phyloP scores from a whole-genome alignment of 2,888 invertebrate genomes.

The Thyatira batis region DNA sequence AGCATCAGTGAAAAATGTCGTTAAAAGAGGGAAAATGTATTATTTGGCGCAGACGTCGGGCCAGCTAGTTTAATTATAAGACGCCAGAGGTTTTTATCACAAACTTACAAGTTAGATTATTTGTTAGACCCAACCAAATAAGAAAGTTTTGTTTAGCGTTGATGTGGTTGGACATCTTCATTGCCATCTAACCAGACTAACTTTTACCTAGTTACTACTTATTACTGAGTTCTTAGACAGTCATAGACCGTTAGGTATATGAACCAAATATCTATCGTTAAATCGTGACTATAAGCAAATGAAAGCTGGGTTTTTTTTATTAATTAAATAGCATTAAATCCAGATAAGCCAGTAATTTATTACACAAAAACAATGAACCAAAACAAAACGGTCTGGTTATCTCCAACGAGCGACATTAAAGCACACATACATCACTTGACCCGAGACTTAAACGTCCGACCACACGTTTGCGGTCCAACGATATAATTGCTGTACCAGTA shows the following conservation, averaged over 20 bases:
- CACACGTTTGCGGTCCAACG: conserved; percentile 4
- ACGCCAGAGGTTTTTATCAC: no score
- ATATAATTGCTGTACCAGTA: background rate
- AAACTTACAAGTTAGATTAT: background rate
- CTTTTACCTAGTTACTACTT: background rate
- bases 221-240: background rate
- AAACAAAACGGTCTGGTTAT: conserved; percentile 3
- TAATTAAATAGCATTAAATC: background rate
- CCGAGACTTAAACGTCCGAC: conserved; percentile 2
- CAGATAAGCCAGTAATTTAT: background rate
- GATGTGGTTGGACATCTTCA: background rate
- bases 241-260: background rate
- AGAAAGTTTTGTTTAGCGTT: background rate
- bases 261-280: background rate
- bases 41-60: no score
- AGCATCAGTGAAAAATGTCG: no score
- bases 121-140: background rate
- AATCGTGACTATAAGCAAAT: no score
- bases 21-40: no score
- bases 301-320: background rate
- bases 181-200: background rate
- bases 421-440: conserved; percentile 5
- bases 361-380: conserved; percentile 1
- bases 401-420: conserved; percentile 4
- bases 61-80: no score